A percentile compares a stretch with the other conserved stretches of the same genome.
phyloP scores from a whole-genome alignment of 2,797 vertebrate species.

The Hapalemur alaotrensis region DNA sequence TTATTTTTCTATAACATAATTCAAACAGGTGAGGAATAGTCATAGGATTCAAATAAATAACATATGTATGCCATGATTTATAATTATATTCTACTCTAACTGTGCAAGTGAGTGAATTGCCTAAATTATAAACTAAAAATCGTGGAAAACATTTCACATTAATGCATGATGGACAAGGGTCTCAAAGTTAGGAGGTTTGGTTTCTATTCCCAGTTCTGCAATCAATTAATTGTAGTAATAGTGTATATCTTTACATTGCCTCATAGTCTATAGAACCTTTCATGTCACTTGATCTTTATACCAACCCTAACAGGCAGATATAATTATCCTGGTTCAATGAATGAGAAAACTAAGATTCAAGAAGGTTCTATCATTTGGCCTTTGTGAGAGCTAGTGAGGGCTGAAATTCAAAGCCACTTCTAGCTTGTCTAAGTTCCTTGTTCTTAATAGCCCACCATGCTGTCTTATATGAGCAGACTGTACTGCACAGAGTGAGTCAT shows the following conservation, averaged over 20 bases:
- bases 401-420: neutral
- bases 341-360: slow-evolving; percentile 8
- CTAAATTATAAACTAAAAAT: neutral
- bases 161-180: neutral
- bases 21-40: slow-evolving; percentile 26
- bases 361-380: neutral
- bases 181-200: neutral
- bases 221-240: slow-evolving; percentile 8
- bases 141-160: neutral
- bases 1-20: slow-evolving; percentile 55
- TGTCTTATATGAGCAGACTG: neutral
- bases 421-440: neutral
- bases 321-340: neutral
- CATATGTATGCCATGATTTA: neutral
- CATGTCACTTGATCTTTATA: slow-evolving; percentile 2
- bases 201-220: neutral
- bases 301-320: neutral
- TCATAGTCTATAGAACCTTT: neutral
- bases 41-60: slow-evolving; percentile 35
- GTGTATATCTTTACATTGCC: neutral
- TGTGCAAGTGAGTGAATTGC: neutral
- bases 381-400: neutral
- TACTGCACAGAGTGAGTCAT: neutral
- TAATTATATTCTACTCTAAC: slow-evolving; percentile 57
- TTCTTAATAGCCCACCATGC: neutral